Percentiles rank a stretch among this genome's conserved stretches.
phyloP scores from a whole-genome alignment of 2,113 vertebrate genomes.

The Nothobranchius furzeri region DNA sequence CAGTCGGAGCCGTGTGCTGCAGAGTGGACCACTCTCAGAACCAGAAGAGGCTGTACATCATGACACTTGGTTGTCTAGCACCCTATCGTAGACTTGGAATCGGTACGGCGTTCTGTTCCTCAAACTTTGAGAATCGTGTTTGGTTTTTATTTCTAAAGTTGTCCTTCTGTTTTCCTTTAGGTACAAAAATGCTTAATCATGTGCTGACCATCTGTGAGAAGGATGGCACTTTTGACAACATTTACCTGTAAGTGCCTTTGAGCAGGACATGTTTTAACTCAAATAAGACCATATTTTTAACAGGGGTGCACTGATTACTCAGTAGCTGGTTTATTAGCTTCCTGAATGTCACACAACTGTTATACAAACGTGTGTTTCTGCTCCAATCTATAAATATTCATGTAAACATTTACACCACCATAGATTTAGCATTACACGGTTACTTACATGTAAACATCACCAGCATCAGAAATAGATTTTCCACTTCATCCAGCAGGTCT shows the following conservation, averaged over 20 bases:
- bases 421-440: too few species aligned
- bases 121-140: background rate
- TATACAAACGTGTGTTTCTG: too few species aligned
- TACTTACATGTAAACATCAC: too few species aligned
- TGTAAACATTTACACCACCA: too few species aligned
- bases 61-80: conserved; percentile 98
- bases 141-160: background rate
- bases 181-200: conserved; percentile 99
- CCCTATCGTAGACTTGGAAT: conserved; percentile 99
- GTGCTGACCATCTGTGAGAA: conserved; percentile 99
- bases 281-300: background rate
- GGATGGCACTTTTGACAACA: conserved; percentile 99
- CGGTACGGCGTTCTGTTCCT: conserved; percentile 78
- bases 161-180: conserved; percentile 64
- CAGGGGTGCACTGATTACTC: background rate
- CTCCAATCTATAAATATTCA: too few species aligned
- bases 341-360: too few species aligned
- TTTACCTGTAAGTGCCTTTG: conserved; percentile 93
- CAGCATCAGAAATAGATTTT: too few species aligned
- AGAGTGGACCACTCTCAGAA: conserved; percentile 99
- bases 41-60: conserved; percentile 99
- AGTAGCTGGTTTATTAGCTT: background rate
- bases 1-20: conserved; percentile 98
- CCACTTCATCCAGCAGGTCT: too few species aligned
- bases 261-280: background rate